Evolutionary conservation across 2,888 invertebrate genomes (phyloP), one percentile per base, ranked within the genome.

Genomic region (Diloba caeruleocephala): DNA sequence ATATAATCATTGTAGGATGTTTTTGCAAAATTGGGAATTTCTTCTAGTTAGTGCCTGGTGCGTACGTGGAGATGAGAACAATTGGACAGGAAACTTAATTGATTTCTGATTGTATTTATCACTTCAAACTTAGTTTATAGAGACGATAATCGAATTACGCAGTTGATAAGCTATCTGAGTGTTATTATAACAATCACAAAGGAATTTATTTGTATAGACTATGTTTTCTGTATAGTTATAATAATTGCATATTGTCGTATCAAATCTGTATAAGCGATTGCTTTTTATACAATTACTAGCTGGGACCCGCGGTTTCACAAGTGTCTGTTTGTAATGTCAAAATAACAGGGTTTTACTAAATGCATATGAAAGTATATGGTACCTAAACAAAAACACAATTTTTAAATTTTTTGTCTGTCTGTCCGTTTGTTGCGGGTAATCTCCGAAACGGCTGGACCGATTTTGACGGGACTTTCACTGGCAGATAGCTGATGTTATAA

Each of bases 81-180:
- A 63, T 67, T 58, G 44, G 28, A 66, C 50, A 60, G 48, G 64
- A 69, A 67, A 65, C 53, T 70, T 79, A 74, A 78, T 76, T 76
- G 71, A 51, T 67, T 76, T 78, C 67, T 78, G 73, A 79, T 78
- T 69, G 53, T 54, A 64, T 74, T 80, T 73, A 78, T 78, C 69
- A 62, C 29, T 17, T 55, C 36, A 51, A 38, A 39, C 38, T 34
- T 53, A 49, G 63, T 69, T 58, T 71, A 70, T 70, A 67, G 45
- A 48, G 50, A 42, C 49, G 67, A 65, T 76, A 74, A 66, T 48
- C 26, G 38, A 25, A 39, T 68, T 62, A 68, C 69, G 70, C 56
- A 39, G 32, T 14, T 50, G 78, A 78, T 78, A 78, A 59, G 63
- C 8, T 78, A 76, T 70, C 13, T 17, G 38, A 42, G 21, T 55